A percentile compares a stretch with the other conserved stretches of the same genome.
These are phyloP conservation scores for Zoroaster sp. DNA, from an alignment of 53 echinoderm and acorn worm species.

Conservation along the genomic window DNA sequence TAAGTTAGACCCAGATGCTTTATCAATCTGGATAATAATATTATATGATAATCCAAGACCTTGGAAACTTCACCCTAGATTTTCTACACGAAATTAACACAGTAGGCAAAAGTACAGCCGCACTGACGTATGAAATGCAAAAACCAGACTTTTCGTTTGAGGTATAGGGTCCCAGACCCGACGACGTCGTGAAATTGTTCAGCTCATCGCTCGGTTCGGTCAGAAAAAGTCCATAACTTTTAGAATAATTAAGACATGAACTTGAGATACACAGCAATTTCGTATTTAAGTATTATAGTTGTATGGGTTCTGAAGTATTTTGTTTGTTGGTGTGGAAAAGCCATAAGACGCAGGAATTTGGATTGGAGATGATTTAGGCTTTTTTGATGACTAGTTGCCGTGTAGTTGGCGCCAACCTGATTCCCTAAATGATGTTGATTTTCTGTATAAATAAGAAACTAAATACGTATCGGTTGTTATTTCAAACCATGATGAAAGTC, in stretches of 20 bases:
- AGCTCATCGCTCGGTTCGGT: constrained; percentile 9
- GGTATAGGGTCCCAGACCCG: constrained; percentile 20
- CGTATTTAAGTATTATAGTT: background rate
- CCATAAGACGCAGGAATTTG: background rate
- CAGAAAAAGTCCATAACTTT: background rate
- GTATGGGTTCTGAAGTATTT: background rate
- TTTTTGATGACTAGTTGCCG: background rate
- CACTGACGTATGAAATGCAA: constrained; percentile 41
- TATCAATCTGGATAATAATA: constrained; percentile 32
- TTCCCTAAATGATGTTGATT: background rate
- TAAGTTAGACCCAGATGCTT: background rate
- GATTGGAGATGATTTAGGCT: background rate
- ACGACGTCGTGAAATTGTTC: constrained; percentile 7
- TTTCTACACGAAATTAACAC: background rate
- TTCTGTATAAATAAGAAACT: background rate
- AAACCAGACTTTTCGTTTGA: constrained; percentile 33
- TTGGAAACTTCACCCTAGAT: background rate
- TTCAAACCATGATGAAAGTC: background rate
- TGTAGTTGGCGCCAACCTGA: background rate
- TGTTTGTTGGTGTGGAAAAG: background rate
- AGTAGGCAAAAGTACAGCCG: constrained; percentile 34
- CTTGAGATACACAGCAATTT: background rate
- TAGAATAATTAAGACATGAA: background rate
- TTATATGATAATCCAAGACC: constrained; percentile 32
- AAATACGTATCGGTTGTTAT: background rate